Evolutionary conservation across 2,888 invertebrate species (phyloP).

Genomic region (Villa cingulata): DNA sequence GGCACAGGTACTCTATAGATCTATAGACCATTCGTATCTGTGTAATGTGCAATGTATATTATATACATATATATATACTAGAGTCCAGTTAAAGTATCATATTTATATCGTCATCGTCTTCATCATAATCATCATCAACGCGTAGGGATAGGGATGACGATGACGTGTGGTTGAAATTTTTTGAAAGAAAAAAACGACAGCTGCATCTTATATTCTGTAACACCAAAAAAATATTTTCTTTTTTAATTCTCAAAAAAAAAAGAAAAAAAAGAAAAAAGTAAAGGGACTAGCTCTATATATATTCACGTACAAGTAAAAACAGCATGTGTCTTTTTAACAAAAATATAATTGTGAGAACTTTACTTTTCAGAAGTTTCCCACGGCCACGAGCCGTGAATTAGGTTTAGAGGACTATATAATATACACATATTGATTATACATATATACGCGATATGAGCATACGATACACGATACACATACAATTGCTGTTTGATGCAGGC

Average conservation of each 20-base stretch:
- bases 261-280: no score
- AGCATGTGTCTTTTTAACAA: conserved; percentile 26
- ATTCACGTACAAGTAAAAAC: no score
- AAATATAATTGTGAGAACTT: conserved; percentile 34
- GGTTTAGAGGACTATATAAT: background rate
- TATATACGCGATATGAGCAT: no score
- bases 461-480: no score
- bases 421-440: no score
- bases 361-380: conserved; percentile 33
- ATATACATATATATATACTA: background rate
- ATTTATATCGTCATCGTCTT: background rate
- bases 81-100: no score
- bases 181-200: conserved; percentile 5
- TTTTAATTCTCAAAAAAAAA: no score
- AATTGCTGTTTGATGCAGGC: no score
- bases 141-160: background rate
- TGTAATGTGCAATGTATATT: background rate
- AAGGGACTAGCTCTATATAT: conserved; percentile 4
- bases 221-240: background rate
- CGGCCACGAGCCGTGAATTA: conserved; percentile 22
- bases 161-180: background rate
- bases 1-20: no score
- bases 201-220: conserved; percentile 5
- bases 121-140: background rate
- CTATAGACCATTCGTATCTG: no score